These are phyloP conservation scores for Chloroceryle aenea DNA, from an alignment of 2,113 vertebrate genomes.

Conservation along the genomic window DNA sequence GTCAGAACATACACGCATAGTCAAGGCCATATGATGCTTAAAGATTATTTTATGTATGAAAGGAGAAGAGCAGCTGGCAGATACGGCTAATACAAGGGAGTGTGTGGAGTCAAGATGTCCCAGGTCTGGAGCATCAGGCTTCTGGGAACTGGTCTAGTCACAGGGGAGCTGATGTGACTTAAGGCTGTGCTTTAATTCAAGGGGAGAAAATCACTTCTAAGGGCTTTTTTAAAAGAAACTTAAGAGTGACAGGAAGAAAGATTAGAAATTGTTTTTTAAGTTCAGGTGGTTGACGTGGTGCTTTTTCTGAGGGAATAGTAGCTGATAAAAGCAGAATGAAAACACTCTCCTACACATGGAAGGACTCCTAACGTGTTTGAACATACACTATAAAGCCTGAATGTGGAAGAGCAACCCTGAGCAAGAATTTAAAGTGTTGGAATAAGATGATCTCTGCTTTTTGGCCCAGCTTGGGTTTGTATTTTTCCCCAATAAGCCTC, in stretches of 20 bases:
- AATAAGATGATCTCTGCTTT: not conserved
- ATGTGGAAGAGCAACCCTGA: not conserved
- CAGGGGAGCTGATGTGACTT: not conserved
- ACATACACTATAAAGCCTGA: not conserved
- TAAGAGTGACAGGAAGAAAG: not conserved
- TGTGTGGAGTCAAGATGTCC: not conserved
- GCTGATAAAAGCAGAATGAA: not conserved
- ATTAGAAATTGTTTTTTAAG: not conserved
- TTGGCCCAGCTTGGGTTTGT: not conserved
- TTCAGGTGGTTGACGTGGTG: not conserved
- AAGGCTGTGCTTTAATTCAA: not conserved
- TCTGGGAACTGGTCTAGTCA: not conserved
- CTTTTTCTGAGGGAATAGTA: not conserved
- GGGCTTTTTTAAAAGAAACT: not conserved
- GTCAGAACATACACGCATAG: slow-evolving; percentile 23
- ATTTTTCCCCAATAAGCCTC: not conserved
- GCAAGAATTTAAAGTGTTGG: not conserved
- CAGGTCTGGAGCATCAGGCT: not conserved
- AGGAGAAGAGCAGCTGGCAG: slow-evolving; percentile 47
- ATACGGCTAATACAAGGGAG: not conserved
- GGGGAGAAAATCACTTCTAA: not conserved
- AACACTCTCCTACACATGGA: not conserved
- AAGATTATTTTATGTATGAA: slow-evolving; percentile 51
- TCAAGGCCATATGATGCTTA: slow-evolving; percentile 58
- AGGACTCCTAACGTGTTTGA: fast-evolving